Conservation (phyloP, 1,140 invertebrate genomes). For the Drosophila baimaii region DNA sequence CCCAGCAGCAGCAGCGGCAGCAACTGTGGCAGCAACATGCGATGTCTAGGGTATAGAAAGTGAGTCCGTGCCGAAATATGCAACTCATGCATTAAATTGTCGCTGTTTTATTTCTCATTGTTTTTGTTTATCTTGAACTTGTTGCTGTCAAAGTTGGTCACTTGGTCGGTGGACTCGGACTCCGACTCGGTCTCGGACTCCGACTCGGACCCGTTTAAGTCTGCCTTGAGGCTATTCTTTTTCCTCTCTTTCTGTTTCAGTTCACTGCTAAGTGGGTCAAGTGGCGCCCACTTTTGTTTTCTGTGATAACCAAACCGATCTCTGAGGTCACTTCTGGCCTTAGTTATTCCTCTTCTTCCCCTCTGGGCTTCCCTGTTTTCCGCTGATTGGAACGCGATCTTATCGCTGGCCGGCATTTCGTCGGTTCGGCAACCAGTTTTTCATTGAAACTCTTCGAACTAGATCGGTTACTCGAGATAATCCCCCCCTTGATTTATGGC, state of each 20-base stretch:
- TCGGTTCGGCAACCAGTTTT: slow-evolving; percentile 38
- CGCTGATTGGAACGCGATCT: slow-evolving; percentile 46
- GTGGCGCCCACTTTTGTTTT: slow-evolving; percentile 79
- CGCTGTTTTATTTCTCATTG: slow-evolving; percentile 81
- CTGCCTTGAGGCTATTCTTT: slow-evolving; percentile 30
- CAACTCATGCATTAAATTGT: slow-evolving; percentile 82
- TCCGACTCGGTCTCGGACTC: slow-evolving; percentile 1
- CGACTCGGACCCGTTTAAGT: slow-evolving; percentile 15
- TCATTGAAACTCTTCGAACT: slow-evolving; percentile 33
- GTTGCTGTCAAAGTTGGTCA: slow-evolving; percentile 81
- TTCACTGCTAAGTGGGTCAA: slow-evolving; percentile 67
- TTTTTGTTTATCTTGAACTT: slow-evolving; percentile 81
- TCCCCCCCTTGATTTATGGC: slow-evolving; percentile 49
- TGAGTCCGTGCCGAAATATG: slow-evolving; percentile 70
- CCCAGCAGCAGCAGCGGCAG: slow-evolving; percentile 18
- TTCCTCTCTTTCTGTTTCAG: slow-evolving; percentile 34
- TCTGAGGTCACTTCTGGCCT: slow-evolving; percentile 50
- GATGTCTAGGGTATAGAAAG: slow-evolving; percentile 55
- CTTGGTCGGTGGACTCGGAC: slow-evolving; percentile 51
- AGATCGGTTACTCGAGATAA: slow-evolving; percentile 47
- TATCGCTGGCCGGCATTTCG: slow-evolving; percentile 26
- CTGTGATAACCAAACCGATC: slow-evolving; percentile 73
- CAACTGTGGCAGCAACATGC: slow-evolving; percentile 44
- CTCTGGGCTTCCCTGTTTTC: slow-evolving; percentile 53
- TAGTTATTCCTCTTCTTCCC: slow-evolving; percentile 11